phyloP scores from a whole-genome alignment of 2,888 invertebrate genomes.

The Didymodactylos carnosus region DNA sequence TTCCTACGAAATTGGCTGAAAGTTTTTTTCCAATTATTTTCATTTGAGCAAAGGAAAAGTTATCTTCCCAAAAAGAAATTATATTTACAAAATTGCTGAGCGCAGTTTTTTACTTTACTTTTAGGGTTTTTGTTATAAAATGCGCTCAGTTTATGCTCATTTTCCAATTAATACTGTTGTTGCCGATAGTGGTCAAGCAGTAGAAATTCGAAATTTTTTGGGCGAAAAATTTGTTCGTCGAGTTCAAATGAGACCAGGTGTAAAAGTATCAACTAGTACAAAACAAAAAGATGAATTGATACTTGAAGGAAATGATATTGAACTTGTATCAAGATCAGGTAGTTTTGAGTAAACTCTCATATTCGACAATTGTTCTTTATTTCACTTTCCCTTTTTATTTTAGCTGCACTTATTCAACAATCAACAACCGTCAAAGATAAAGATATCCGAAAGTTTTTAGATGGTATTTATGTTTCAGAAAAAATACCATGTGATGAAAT shows the following conservation, averaged over 20 bases:
- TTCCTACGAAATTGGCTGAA: neutral
- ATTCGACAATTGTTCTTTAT: neutral
- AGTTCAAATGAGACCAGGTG: conserved; percentile 58
- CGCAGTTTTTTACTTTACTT: conserved; percentile 19
- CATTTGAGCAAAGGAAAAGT: neutral
- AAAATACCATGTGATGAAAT: conserved; percentile 61
- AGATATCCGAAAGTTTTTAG: conserved; percentile 99
- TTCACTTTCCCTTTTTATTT: too few relatives aligned
- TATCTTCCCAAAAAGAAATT: too few relatives aligned
- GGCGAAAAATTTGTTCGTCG: conserved; percentile 90
- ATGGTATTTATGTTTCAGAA: conserved; percentile 95
- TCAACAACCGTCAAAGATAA: conserved; percentile 96
- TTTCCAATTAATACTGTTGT: conserved; percentile 92
- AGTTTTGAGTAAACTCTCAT: conserved; percentile 18
- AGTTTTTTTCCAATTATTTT: neutral
- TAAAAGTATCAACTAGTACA: conserved; percentile 69
- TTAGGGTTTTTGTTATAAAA: conserved; percentile 90
- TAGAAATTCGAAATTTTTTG: conserved; percentile 90
- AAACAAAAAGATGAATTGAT: conserved; percentile 93
- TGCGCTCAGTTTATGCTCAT: conserved; percentile 98
- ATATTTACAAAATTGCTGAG: too few relatives aligned
- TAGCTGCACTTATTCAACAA: conserved; percentile 92
- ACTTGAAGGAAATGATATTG: conserved; percentile 80
- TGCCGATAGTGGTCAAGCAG: conserved; percentile 55
- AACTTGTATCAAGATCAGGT: conserved; percentile 86